Base-by-base conservation (phyloP, 2,888 invertebrate species). In the Eulithis testata region DNA sequence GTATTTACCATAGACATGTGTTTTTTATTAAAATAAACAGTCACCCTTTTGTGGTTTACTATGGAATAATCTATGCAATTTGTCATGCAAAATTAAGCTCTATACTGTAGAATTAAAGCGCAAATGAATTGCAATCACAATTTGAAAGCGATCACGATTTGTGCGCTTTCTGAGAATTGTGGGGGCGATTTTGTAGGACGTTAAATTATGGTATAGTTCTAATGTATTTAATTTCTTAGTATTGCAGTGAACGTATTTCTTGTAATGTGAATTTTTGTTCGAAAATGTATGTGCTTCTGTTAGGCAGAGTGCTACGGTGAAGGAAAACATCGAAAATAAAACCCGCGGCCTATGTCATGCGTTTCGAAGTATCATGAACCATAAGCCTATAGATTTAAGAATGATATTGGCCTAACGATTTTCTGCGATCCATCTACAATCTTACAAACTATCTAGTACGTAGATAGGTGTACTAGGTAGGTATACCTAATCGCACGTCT, bases 11-110 rank as follows among this genome's bases (percentile, higher is more conserved):
- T n/a, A n/a, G n/a, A n/a, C n/a, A n/a, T 37, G 8, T 37, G 3
- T 37, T 37, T 37, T 37, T 7, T 0, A 37, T 2, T 40, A 9
- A 40, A 11, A 40, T 7, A 6, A 40, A 6, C 8, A 40, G 52
- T 52, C 8, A 8, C n/a, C 7, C 1, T n/a, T n/a, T 4, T 11
- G n/a, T 31, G n/a, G 12, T 8, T 21, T 31, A 21, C 9, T 45
- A 43, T 21, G 14, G 11, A 12, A 21, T 50, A 0, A 37, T 55
- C 21, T 44, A 37, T 52, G 11, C 5, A 63, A 62, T 57, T 64
- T 6, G 54, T 65, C 63, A 61, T 61, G 53, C 58, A 21, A 69
- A 72, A 68, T 72, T 56, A 65, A 66, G 49, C 58, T 53, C 37
- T 72, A 59, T 49, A 36, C n/a, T 31, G n/a, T 58, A 36, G 66